Conservation (phyloP, 2,113 vertebrate species). For the Reinhardtius hippoglossoides region DNA sequence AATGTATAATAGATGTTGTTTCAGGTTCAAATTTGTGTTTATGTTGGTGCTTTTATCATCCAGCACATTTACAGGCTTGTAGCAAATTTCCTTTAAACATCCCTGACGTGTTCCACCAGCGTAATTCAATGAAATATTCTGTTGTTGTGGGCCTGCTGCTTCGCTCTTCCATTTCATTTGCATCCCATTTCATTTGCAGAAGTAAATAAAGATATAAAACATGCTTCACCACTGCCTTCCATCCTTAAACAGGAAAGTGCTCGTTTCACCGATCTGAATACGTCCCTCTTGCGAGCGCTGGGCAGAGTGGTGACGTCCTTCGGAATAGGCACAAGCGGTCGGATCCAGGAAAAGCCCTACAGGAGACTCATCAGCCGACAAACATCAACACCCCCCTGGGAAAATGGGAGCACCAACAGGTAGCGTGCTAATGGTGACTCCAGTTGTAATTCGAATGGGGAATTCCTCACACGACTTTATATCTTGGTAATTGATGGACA, state of each 20-base stretch:
- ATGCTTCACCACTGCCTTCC: background rate
- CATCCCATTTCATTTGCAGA: background rate
- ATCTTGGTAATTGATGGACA: no score
- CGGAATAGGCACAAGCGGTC: conserved; percentile 73
- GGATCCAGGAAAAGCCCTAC: conserved; percentile 76
- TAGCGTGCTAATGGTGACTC: conserved; percentile 30
- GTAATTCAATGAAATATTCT: background rate
- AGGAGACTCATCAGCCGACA: conserved; percentile 77
- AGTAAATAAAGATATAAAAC: background rate
- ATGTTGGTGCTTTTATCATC: background rate
- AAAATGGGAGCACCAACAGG: conserved; percentile 57
- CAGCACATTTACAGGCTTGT: background rate
- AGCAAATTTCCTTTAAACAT: no score
- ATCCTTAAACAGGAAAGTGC: conserved; percentile 85
- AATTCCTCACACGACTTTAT: no score
- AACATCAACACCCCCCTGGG: conserved; percentile 19
- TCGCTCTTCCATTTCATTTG: conserved; percentile 1
- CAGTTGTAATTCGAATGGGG: no score
- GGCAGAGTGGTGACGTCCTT: conserved; percentile 85
- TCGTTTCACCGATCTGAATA: conserved; percentile 85
- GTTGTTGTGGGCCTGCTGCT: background rate
- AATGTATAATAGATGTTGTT: background rate
- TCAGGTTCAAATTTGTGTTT: background rate
- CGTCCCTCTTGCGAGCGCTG: conserved; percentile 84
- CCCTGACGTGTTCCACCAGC: background rate